phyloP scores from a whole-genome alignment of 2,113 vertebrate species.

The Rallus limicola region DNA sequence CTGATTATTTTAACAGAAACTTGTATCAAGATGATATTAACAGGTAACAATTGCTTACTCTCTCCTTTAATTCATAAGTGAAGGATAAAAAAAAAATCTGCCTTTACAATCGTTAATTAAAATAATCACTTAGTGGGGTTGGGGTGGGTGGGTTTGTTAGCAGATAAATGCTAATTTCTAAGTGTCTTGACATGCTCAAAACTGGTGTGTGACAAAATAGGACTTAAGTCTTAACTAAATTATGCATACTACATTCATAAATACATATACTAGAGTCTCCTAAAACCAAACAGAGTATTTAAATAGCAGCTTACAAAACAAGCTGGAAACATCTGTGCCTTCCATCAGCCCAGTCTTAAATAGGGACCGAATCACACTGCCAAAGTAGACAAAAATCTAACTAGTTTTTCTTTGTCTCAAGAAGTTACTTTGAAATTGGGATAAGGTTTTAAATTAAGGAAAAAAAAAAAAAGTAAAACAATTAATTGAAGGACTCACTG shows the following conservation, averaged over 20 bases:
- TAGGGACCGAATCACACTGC: neutral
- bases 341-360: neutral
- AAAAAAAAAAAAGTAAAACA: neutral
- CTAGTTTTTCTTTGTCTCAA: neutral
- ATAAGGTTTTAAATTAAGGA: neutral
- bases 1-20: conserved; percentile 94
- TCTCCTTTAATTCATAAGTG: neutral
- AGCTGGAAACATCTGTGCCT: neutral
- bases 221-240: neutral
- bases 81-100: neutral
- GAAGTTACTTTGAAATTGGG: neutral
- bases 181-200: neutral
- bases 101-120: neutral
- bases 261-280: neutral
- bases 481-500: neutral
- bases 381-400: neutral
- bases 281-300: neutral
- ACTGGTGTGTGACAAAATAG: neutral
- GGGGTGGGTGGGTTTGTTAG: neutral
- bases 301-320: neutral
- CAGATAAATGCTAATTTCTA: neutral
- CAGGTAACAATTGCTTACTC: conserved; percentile 75
- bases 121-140: neutral
- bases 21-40: conserved; percentile 95
- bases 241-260: neutral